Percentiles rank a stretch among this genome's conserved stretches.
These are phyloP conservation scores for Chelmon rostratus DNA, from an alignment of 2,797 vertebrate species.

Conservation along the genomic window DNA sequence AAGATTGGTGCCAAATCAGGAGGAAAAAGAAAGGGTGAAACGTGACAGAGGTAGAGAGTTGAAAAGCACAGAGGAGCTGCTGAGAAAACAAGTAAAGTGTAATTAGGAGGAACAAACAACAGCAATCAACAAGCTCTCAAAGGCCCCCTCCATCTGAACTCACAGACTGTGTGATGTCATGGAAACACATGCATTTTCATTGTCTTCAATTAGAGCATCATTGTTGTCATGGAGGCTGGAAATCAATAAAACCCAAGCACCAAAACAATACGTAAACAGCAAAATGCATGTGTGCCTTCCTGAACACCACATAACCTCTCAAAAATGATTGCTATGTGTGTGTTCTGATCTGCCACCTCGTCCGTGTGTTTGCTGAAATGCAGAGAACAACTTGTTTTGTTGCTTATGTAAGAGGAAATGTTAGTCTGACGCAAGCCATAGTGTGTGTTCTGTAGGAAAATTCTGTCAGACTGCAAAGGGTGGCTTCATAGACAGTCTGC, in stretches of 20 bases:
- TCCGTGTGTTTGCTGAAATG: background rate
- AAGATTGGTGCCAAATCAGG: background rate
- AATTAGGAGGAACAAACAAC: slow-evolving; percentile 37
- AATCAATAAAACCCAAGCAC: slow-evolving; percentile 7
- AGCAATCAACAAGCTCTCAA: slow-evolving; percentile 36
- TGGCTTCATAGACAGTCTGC: background rate
- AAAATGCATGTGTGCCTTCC: background rate
- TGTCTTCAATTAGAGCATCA: slow-evolving; percentile 13
- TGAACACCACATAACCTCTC: background rate
- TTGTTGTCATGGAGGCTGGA: slow-evolving; percentile 35
- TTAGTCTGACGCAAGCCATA: background rate
- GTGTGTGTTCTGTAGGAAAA: background rate
- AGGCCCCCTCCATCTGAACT: slow-evolving; percentile 16
- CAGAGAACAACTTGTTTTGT: background rate
- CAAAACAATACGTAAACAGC: background rate
- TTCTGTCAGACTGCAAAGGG: background rate
- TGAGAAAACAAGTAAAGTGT: slow-evolving; percentile 8
- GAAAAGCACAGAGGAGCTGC: slow-evolving; percentile 1
- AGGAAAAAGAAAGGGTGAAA: background rate
- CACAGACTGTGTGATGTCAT: background rate
- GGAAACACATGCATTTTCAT: background rate
- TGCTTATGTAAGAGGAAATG: background rate
- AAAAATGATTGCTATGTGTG: background rate
- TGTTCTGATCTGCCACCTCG: background rate
- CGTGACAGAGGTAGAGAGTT: background rate